Conservation (phyloP, 2,797 vertebrate genomes). For the Leuciscus waleckii region DNA sequence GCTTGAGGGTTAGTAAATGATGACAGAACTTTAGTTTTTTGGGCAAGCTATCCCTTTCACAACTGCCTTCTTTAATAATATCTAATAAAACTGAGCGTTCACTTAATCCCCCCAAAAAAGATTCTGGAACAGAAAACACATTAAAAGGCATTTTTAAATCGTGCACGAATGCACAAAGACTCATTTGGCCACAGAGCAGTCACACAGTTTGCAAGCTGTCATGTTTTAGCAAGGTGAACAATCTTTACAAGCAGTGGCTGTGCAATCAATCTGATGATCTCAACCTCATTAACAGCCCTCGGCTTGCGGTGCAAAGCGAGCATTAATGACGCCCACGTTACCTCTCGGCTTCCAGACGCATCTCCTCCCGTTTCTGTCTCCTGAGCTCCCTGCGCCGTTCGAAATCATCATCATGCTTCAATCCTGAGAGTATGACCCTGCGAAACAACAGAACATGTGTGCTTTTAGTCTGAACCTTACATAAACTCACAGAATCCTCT, state of each 20-base stretch:
- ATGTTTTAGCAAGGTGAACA: conserved; percentile 15
- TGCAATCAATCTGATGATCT: conserved; percentile 22
- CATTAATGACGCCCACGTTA: conserved; percentile 66
- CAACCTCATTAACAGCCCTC: not conserved
- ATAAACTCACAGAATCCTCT: not conserved
- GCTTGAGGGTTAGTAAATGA: not conserved
- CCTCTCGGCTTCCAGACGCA: conserved; percentile 96
- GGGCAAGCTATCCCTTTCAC: not conserved
- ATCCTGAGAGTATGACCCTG: conserved; percentile 65
- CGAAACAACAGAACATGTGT: conserved; percentile 58
- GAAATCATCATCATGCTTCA: conserved; percentile 95
- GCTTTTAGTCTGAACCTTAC: conserved; percentile 49
- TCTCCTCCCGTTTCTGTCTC: conserved; percentile 98
- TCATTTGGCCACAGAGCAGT: not conserved
- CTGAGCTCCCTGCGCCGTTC: conserved; percentile 95
- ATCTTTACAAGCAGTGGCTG: not conserved
- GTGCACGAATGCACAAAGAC: not conserved
- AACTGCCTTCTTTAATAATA: not conserved
- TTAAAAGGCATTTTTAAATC: not conserved
- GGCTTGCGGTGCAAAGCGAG: not conserved
- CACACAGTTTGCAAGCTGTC: not conserved
- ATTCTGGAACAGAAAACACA: not conserved
- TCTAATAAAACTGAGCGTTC: not conserved
- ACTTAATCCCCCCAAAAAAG: not conserved
- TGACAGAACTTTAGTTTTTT: not conserved